Percentiles rank a stretch among this genome's conserved stretches.
These are phyloP conservation scores for Cheirogaleus major DNA, from an alignment of 2,797 vertebrate genomes.

Conservation along the genomic window DNA sequence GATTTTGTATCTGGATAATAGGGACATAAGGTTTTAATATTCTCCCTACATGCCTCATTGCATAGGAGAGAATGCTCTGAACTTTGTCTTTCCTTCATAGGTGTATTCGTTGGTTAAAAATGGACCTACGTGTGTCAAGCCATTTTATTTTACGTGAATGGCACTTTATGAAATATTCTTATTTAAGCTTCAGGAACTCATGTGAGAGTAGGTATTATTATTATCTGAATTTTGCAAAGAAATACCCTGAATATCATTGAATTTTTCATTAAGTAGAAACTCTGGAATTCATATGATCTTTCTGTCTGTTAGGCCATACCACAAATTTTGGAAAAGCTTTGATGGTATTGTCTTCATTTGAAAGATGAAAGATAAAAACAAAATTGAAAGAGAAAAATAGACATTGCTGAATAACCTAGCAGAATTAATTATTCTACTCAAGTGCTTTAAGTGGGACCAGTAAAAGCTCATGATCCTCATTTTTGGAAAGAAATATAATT, in stretches of 20 bases:
- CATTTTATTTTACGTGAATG: background rate
- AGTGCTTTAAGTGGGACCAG: background rate
- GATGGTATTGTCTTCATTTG: background rate
- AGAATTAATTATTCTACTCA: background rate
- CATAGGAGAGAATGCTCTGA: background rate
- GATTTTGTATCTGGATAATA: background rate
- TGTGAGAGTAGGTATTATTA: background rate
- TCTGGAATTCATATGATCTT: background rate
- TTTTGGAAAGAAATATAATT: background rate
- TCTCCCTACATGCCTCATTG: background rate
- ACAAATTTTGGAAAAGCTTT: background rate
- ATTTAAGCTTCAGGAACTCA: background rate
- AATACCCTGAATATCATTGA: background rate
- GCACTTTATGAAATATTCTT: background rate
- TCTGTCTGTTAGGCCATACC: background rate
- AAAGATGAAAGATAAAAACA: background rate
- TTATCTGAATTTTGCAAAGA: conserved; percentile 3
- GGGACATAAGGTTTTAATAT: background rate
- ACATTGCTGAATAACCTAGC: background rate
- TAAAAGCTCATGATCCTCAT: background rate
- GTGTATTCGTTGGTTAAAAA: background rate
- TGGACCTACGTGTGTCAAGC: background rate
- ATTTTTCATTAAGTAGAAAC: background rate
- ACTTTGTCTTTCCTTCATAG: background rate
- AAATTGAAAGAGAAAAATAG: background rate